phyloP scores from a whole-genome alignment of 64 coral and sea anemone species.

The Montipora efflorescens region DNA sequence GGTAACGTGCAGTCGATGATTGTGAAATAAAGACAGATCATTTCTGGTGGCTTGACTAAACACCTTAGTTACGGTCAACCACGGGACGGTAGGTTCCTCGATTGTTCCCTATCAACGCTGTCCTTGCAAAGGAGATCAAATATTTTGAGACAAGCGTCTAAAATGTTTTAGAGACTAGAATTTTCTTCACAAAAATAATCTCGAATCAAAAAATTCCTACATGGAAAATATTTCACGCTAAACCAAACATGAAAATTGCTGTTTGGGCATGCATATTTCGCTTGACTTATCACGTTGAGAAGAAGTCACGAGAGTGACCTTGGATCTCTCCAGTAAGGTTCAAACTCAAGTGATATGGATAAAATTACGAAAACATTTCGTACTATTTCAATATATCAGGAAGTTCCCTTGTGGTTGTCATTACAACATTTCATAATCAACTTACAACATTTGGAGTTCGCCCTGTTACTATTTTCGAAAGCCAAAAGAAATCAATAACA shows the following conservation, averaged over 20 bases:
- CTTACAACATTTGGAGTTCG: neutral
- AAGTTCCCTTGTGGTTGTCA: neutral
- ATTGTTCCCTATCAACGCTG: neutral
- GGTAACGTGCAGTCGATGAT: no score
- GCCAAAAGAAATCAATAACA: neutral
- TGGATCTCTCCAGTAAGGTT: neutral
- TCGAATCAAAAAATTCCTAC: neutral
- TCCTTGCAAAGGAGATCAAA: neutral
- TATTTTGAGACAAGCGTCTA: neutral
- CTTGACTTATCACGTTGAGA: neutral
- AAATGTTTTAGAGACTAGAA: neutral
- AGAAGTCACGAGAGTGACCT: neutral
- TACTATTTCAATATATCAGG: no score
- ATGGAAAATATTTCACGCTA: neutral
- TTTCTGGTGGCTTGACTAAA: no score
- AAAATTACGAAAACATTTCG: no score
- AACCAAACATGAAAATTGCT: neutral
- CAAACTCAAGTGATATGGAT: neutral
- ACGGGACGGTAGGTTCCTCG: neutral
- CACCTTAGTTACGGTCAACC: no score
- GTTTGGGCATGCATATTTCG: neutral
- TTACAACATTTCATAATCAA: neutral
- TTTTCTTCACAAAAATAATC: neutral
- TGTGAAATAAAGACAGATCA: no score
- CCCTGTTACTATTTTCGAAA: neutral